These are phyloP conservation scores for Crotalus horridus DNA, from an alignment of 2,113 vertebrate genomes.

Conservation along the genomic window DNA sequence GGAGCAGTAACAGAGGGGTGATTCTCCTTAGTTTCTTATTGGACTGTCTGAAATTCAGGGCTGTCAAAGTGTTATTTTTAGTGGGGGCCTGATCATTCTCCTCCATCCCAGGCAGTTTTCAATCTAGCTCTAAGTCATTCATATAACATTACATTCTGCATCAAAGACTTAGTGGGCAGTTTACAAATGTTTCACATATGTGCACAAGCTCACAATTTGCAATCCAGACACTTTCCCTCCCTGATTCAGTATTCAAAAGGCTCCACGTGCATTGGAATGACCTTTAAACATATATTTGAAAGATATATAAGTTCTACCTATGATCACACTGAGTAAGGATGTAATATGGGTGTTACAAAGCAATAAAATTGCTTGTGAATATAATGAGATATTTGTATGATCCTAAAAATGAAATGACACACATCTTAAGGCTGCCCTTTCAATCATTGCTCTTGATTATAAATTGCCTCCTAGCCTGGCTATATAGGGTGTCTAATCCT, in stretches of 20 bases:
- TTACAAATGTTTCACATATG: neutral
- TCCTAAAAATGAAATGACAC: neutral
- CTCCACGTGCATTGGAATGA: neutral
- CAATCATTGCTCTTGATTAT: neutral
- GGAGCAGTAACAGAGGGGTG: neutral
- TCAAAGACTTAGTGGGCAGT: neutral
- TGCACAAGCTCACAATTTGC: neutral
- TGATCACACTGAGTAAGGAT: neutral
- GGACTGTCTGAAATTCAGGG: neutral
- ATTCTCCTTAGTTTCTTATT: slow-evolving; percentile 23
- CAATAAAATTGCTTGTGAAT: neutral
- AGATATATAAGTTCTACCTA: neutral
- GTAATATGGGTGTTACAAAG: neutral
- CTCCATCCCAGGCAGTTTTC: neutral
- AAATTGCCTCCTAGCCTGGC: neutral
- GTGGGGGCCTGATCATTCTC: neutral
- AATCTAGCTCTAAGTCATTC: neutral
- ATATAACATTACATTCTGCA: neutral
- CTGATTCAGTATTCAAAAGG: neutral
- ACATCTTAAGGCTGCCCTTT: neutral
- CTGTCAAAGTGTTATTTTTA: neutral
- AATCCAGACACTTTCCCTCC: neutral
- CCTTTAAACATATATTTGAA: neutral
- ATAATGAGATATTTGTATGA: neutral
- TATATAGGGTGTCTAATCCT: neutral